A percentile compares a stretch with the other conserved stretches of the same genome.
phyloP scores from a whole-genome alignment of 37 sponge, comb jelly and placozoan genomes.

The Amphimedon queenslandica region DNA sequence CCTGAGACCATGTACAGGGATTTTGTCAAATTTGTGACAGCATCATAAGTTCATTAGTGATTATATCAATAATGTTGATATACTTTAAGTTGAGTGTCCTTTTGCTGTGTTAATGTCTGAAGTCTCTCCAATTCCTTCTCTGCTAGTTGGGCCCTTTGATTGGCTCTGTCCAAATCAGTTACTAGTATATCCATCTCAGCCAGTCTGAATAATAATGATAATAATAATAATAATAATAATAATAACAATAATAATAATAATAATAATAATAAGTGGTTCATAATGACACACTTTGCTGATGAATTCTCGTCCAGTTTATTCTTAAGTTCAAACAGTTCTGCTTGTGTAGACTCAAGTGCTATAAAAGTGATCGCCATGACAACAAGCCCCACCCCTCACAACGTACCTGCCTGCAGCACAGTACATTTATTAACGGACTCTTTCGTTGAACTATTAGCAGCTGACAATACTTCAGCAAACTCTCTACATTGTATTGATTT shows the following conservation, averaged over 20 bases:
- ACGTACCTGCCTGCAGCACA: conserved; percentile 1
- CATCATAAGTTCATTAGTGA: background rate
- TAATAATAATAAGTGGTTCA: background rate
- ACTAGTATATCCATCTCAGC: conserved; percentile 71
- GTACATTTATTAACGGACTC: background rate
- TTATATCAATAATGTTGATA: background rate
- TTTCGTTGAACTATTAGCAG: background rate
- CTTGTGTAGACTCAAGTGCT: conserved; percentile 87
- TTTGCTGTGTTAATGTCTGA: background rate
- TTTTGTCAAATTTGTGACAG: background rate
- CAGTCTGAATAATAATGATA: conserved; percentile 33
- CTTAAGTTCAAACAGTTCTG: conserved; percentile 92
- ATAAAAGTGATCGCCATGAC: background rate
- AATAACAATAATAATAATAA: background rate
- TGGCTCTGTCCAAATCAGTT: conserved; percentile 78
- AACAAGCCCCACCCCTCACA: background rate
- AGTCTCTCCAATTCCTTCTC: conserved; percentile 51
- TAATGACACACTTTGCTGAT: conserved; percentile 64
- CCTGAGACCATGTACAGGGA: too few species aligned
- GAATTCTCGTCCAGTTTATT: conserved; percentile 83
- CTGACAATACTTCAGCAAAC: background rate
- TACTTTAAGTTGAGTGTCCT: conserved; percentile 5
- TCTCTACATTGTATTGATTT: too few species aligned
- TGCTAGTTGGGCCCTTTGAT: conserved; percentile 45
- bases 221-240: background rate